These are phyloP conservation scores for Acanthacorydalis orientalis DNA, from an alignment of 2,888 invertebrate genomes.

Conservation along the genomic window DNA sequence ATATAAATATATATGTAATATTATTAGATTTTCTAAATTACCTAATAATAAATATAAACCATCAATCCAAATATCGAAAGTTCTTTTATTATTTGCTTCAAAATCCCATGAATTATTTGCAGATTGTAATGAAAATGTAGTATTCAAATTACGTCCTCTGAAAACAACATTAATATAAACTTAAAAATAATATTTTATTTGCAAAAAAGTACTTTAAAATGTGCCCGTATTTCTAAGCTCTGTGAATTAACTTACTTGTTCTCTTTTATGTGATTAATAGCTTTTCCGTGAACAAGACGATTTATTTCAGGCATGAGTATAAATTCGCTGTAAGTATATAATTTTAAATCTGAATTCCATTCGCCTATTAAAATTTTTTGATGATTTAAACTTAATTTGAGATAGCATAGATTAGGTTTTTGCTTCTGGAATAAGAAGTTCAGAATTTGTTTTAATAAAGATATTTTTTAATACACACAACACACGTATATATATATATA, in stretches of 20 bases:
- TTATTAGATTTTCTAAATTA: neutral
- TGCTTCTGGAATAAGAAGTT: neutral
- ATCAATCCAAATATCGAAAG: constrained; percentile 1
- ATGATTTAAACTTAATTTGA: neutral
- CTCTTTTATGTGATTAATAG: constrained; percentile 1
- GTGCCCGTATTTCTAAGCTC: neutral
- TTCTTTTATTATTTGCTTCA: constrained; percentile 1
- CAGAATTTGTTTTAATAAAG: neutral
- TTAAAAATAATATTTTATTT: too few species aligned
- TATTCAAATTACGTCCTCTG: neutral
- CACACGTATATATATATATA: neutral
- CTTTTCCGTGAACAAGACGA: neutral
- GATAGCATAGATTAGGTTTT: neutral
- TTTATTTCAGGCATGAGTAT: neutral
- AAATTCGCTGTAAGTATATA: neutral
- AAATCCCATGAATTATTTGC: neutral
- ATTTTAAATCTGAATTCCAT: neutral
- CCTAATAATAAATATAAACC: constrained; percentile 1
- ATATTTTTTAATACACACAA: neutral
- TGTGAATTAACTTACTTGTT: neutral
- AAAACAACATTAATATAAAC: neutral
- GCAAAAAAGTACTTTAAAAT: neutral
- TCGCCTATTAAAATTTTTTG: neutral
- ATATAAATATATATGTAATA: neutral
- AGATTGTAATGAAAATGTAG: neutral